phyloP scores from a whole-genome alignment of 2,797 vertebrate species.

The Otolemur crassicaudatus region DNA sequence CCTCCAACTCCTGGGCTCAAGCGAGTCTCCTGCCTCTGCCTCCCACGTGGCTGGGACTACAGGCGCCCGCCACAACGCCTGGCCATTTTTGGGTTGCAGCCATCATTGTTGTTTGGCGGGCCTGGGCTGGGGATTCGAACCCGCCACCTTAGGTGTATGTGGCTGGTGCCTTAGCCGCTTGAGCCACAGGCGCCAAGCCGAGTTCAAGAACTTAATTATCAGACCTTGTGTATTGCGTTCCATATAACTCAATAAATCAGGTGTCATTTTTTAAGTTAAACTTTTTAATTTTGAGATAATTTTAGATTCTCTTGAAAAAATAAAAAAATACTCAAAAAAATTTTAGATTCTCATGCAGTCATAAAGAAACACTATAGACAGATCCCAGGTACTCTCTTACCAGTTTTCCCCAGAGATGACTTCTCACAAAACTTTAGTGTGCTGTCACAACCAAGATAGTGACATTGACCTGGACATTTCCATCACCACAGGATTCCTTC shows the following conservation, averaged over 20 bases:
- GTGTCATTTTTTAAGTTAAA: background rate
- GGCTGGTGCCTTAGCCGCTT: too few relatives aligned
- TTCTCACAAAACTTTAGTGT: background rate
- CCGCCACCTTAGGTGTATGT: too few relatives aligned
- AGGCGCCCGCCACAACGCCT: too few relatives aligned
- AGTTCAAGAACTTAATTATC: too few relatives aligned
- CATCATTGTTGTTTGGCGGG: too few relatives aligned
- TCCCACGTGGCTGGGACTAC: too few relatives aligned
- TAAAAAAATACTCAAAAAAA: background rate
- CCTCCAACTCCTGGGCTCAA: too few relatives aligned
- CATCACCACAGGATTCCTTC: background rate
- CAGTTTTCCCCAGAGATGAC: background rate
- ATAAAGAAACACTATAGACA: background rate
- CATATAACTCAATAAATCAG: background rate
- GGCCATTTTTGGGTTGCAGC: too few relatives aligned
- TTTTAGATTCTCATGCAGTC: background rate
- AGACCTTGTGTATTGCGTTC: background rate
- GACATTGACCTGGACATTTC: background rate
- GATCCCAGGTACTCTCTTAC: background rate
- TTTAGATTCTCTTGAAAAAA: background rate
- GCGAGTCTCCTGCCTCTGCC: too few relatives aligned
- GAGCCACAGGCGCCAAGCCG: too few relatives aligned
- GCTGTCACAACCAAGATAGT: background rate
- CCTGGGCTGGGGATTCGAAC: too few relatives aligned
- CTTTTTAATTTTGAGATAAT: background rate